Base-by-base conservation (phyloP, 2,888 invertebrate species). In the Tridacna gigas region DNA sequence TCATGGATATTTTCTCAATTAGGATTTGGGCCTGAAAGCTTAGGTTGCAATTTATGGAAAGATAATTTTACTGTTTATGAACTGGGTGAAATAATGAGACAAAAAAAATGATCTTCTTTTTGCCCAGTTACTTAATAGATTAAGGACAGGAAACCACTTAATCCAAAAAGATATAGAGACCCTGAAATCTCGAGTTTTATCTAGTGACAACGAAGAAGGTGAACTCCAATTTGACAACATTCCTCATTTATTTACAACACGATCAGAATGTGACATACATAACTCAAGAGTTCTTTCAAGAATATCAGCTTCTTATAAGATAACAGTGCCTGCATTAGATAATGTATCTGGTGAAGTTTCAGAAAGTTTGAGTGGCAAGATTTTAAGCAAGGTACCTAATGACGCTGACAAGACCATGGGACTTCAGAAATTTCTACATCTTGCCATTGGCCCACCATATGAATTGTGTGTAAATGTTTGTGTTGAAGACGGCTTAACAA, bases 1-100 rank as follows among this genome's bases (percentile, higher is more conserved):
- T 45, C 26, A 15, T 89, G 87, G 86, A 84, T 89, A 63, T 89
- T 88, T 86, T 75, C 80, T 25, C 71, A 76, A 47, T n/a, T 20
- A 7, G 22, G n/a, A 12, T 63, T 22, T 63, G 20, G 22, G 13
- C 25, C 13, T 20, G 13, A 63, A 25, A 22, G 13, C 22, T 13
- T 63, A n/a, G 63, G 22, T 22, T 63, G n/a, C 13, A 83, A 83
- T 61, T 45, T 85, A 51, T 85, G 85, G 82, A n/a, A 12, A 51
- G 82, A 79, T 18, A 37, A 37, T 18, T 83, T 85, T 65, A 22
- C 25, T 11, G 25, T 69, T 7, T 82, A 69, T 79, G 76, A 83
- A 48, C 60, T 85, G 18, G 73, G 47, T 28, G 73, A 85, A 71
- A 85, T 83, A 22, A 83, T 85, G 85, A 28, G 85, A 22, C 85